Evolutionary conservation across 2,113 vertebrate species (phyloP), one percentile per base, ranked within the genome.

Genomic region (crab-eating macaque (Macaca fascicularis)): DNA sequence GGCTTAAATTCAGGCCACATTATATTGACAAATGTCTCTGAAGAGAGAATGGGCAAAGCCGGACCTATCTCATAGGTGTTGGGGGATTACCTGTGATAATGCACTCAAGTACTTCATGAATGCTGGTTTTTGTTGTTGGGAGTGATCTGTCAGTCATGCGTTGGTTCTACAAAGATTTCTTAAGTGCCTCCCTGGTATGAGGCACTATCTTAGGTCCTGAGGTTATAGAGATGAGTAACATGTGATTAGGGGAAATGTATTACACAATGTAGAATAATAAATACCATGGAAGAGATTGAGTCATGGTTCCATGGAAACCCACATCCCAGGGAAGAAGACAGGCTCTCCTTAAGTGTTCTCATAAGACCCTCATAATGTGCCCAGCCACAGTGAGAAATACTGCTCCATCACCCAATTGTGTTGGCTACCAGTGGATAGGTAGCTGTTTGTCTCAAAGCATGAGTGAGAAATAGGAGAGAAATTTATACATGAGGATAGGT

Each of bases 261-360:
- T 25, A 79, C 25, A 67, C 52, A n/a, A 1, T 23, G 19, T 17
- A 55, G 85, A 10, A 32, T 74, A 48, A 75, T 10, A 79, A 88
- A 64, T 25, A 19, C 27, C 20, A 0, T 35, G 86, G 76, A 91
- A 20, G 86, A 59, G 23, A 20, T 22, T 43, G 67, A 69, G 40
- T 61, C 70, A 45, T 69, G 45, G 89, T 82, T 30, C 79, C 25
- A 17, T 69, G 55, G 91, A 93, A 87, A 84, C 22, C 50, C 75
- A 40, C 40, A 25, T 83, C 25, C 76, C 38, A 35, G 74, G 11
- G 27, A 92, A 90, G 72, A 43, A 67, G 59, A 2, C 25, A 30
- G 17, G 35, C 50, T 88, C 83, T 86, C 17, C 25, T 8, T 40
- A 40, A 61, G 22, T 74, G 50, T 67, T 61, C 78, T 75, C 45